Percentiles rank a stretch among this genome's conserved stretches.
These are phyloP conservation scores for Hydroisotoma schaefferi DNA, from an alignment of 2,888 invertebrate species.

Conservation along the genomic window DNA sequence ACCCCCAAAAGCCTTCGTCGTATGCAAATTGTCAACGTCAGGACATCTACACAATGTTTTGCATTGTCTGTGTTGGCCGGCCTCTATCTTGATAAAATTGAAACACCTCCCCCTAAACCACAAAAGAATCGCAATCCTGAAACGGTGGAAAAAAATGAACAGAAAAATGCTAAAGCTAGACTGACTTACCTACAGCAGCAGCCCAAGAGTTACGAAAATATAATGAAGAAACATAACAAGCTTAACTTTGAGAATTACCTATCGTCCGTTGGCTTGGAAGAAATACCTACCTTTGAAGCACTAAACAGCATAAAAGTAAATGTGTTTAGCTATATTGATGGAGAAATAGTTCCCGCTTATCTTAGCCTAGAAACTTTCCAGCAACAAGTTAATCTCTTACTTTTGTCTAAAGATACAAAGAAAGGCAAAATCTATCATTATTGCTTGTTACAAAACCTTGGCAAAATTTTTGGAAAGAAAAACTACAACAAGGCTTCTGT, in stretches of 20 bases:
- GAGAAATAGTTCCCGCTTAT: background rate
- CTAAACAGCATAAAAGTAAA: background rate
- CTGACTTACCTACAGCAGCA: background rate
- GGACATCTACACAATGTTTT: background rate
- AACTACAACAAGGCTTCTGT: background rate
- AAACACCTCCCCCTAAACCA: background rate
- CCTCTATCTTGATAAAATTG: background rate
- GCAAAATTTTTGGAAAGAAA: background rate
- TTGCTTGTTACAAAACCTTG: background rate
- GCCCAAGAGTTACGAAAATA: background rate
- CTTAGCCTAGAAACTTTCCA: background rate
- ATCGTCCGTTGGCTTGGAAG: background rate
- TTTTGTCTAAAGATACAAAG: background rate
- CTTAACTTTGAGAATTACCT: background rate
- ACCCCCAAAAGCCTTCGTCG: background rate
- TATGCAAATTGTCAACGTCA: background rate
- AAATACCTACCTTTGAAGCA: background rate
- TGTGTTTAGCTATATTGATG: background rate
- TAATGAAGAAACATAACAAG: too few relatives aligned
- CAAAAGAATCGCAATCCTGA: background rate
- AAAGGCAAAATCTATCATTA: background rate
- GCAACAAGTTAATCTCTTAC: background rate
- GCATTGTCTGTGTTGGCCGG: background rate
- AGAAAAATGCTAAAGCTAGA: background rate
- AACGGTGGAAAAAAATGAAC: background rate